Conservation (phyloP, 1,140 invertebrate genomes). For the Plectrocnemia conspersa region DNA sequence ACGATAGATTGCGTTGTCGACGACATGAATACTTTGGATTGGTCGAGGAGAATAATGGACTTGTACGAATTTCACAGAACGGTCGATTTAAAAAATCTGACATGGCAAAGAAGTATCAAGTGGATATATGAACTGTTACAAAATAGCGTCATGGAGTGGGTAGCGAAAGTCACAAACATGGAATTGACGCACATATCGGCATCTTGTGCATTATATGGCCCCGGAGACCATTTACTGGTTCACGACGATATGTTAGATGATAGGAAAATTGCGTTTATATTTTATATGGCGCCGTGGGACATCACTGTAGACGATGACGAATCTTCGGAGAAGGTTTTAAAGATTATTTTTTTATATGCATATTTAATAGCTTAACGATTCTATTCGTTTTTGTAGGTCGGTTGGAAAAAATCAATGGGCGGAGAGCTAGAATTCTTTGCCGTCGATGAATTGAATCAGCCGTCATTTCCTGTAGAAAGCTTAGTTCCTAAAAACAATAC, state of each 20-base stretch:
- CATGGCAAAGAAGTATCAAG: constrained; percentile 51
- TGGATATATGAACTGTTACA: constrained; percentile 54
- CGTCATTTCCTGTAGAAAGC: constrained; percentile 50
- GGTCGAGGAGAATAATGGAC: constrained; percentile 61
- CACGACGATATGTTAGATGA: constrained; percentile 70
- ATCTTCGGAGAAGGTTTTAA: not conserved
- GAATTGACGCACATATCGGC: constrained; percentile 61
- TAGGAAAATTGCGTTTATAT: constrained; percentile 66
- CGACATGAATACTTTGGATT: constrained; percentile 61
- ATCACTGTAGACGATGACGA: not conserved
- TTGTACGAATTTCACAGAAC: constrained; percentile 70
- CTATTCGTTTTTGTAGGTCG: constrained; percentile 38
- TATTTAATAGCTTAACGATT: not conserved
- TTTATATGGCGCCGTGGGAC: constrained; percentile 58
- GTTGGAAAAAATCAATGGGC: constrained; percentile 59
- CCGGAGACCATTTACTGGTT: constrained; percentile 66
- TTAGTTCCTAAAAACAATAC: constrained; percentile 65
- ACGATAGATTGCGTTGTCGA: constrained; percentile 57
- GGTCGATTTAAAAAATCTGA: constrained; percentile 56
- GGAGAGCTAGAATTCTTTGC: constrained; percentile 63
- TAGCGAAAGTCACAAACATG: constrained; percentile 54
- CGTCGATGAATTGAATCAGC: constrained; percentile 53
- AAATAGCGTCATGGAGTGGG: constrained; percentile 56
- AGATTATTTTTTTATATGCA: constrained; percentile 1
- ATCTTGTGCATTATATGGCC: constrained; percentile 65